Base-by-base conservation (phyloP, 1,140 invertebrate species). In the Schmidtea mediterranea region DNA sequence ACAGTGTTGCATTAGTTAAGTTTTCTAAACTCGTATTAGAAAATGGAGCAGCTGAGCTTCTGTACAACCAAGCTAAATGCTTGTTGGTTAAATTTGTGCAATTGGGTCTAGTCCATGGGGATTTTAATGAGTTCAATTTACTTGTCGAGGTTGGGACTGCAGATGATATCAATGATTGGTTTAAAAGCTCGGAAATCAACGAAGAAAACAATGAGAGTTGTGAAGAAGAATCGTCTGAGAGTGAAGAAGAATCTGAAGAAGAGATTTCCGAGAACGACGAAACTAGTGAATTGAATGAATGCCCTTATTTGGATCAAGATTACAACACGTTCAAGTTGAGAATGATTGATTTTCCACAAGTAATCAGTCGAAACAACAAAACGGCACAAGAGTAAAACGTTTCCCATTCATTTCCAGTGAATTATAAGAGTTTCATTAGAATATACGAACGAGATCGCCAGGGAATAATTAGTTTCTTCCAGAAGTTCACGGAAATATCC, bases 111-210 rank as follows among this genome's bases (percentile, higher is more conserved):
- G 95, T 98, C 58, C 90, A 98, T 65, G 81, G 87, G 1, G 90
- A 98, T 71, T 95, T 94, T 57, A 98, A 98, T 64, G 92, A 98
- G 69, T 98, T 98, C 62, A 98, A 94, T 62, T 75, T 94, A 41
- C 83, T 94, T 74, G 67, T 94, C 0, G 13, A 22, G 10, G 26
- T 32, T 6, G 26, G 10, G 3, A 6, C 26, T 10, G 10, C 26
- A 32, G 26, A 32, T 6, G 10, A 32, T 6, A 32, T 32, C 3
- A 32, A 32, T 32, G 5, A 32, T 3, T 32, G 3, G 26, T 32
- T 32, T 32, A 3, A 3, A 32, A 32, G 26, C 10, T 3, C 3
- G 10, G 10, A 32, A 6, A 10, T 32, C 10, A 10, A 32, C 26
- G 26, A 32, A 32, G 3, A 6, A 10, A 32, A 10, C 10, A 10